phyloP scores from a whole-genome alignment of 2,113 vertebrate genomes.

The Peromyscus polionotus region DNA sequence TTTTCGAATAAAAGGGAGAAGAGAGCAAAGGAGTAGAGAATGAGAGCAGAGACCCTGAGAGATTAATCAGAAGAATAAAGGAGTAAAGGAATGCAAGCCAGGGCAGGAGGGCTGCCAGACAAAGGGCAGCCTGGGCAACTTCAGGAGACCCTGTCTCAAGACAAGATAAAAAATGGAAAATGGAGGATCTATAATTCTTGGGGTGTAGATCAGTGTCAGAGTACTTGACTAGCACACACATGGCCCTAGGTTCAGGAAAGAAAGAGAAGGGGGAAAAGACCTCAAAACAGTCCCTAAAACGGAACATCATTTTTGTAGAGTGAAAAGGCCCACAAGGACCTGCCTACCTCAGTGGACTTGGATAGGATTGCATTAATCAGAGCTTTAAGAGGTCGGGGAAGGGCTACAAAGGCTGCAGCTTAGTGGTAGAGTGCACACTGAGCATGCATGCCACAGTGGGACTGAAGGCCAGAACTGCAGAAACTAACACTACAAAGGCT shows the following conservation, averaged over 20 bases:
- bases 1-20: neutral
- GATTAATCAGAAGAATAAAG: slow-evolving; percentile 13
- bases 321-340: neutral
- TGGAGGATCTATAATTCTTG: neutral
- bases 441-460: neutral
- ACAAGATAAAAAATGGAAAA: neutral
- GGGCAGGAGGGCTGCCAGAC: neutral
- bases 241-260: neutral
- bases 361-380: neutral
- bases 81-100: neutral
- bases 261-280: neutral
- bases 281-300: neutral
- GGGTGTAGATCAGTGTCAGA: neutral
- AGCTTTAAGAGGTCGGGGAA: neutral
- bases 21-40: neutral
- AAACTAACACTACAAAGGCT: neutral
- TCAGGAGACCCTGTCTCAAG: neutral
- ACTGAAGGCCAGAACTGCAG: neutral
- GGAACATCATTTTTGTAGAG: neutral
- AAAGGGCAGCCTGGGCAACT: neutral
- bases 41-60: neutral
- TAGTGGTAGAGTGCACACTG: too few species aligned
- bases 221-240: neutral
- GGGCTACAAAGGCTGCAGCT: neutral
- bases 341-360: neutral